Conservation (phyloP, 2,797 vertebrate species). For the Harpagifer antarcticus region DNA sequence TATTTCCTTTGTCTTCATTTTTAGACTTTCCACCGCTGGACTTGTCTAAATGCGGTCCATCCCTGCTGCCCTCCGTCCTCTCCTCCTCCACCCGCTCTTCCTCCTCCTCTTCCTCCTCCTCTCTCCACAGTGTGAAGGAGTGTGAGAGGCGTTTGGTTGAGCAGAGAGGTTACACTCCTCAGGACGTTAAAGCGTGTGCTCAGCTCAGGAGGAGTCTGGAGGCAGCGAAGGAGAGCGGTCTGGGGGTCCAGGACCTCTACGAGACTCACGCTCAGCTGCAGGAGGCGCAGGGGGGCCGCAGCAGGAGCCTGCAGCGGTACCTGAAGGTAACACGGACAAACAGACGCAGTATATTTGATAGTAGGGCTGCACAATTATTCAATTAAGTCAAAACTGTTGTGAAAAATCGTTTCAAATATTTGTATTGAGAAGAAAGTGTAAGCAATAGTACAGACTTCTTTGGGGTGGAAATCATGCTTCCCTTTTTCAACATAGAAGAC, state of each 20-base stretch:
- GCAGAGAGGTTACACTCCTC: slow-evolving; percentile 73
- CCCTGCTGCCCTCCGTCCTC: slow-evolving; percentile 69
- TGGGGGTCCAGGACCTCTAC: slow-evolving; percentile 80
- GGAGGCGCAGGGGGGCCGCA: slow-evolving; percentile 64
- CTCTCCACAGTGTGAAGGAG: slow-evolving; percentile 39
- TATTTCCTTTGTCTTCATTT: neutral
- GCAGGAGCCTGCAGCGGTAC: slow-evolving; percentile 85
- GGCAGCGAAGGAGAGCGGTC: slow-evolving; percentile 82
- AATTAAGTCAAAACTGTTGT: too few relatives aligned
- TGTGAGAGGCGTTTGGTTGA: slow-evolving; percentile 61
- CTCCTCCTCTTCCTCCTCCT: neutral
- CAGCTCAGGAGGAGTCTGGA: slow-evolving; percentile 82
- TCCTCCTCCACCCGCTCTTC: slow-evolving; percentile 16
- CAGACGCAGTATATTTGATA: neutral
- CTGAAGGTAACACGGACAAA: slow-evolving; percentile 70
- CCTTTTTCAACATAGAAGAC: too few relatives aligned
- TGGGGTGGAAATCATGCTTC: too few relatives aligned
- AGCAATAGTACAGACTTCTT: too few relatives aligned
- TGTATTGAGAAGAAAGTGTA: too few relatives aligned
- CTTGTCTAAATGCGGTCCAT: slow-evolving; percentile 56
- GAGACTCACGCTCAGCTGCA: slow-evolving; percentile 76
- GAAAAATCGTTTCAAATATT: too few relatives aligned
- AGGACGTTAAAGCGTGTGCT: slow-evolving; percentile 79
- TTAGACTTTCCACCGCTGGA: slow-evolving; percentile 52
- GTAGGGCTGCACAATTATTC: too few relatives aligned